Conservation (phyloP, 2,797 vertebrate genomes). For the Enteromius mattozi region DNA sequence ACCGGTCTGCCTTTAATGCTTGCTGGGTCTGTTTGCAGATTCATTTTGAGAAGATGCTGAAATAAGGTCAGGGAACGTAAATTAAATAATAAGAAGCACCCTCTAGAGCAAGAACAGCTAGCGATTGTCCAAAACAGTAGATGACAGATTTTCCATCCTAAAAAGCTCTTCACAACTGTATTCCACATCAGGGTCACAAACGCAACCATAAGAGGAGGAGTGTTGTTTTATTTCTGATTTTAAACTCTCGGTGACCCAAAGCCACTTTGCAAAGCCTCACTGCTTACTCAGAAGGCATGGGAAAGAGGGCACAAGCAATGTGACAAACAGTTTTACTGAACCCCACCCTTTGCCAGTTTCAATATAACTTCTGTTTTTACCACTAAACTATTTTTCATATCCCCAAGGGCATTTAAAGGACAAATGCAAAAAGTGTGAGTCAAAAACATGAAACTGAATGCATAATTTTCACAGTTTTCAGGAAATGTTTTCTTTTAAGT, state of each 20-base stretch:
- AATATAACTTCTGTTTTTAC: slow-evolving; percentile 47
- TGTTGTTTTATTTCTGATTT: slow-evolving; percentile 3
- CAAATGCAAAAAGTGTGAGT: not conserved
- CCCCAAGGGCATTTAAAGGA: slow-evolving; percentile 2
- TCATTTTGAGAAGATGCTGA: not conserved
- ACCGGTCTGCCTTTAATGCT: not conserved
- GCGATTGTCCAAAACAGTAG: not conserved
- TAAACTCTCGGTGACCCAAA: slow-evolving; percentile 33
- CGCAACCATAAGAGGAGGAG: not conserved
- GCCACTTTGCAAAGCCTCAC: slow-evolving; percentile 6
- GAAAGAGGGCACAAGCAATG: slow-evolving; percentile 24
- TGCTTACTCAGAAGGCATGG: slow-evolving; percentile 12
- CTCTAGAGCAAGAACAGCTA: not conserved
- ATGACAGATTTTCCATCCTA: not conserved
- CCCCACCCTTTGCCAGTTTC: slow-evolving; percentile 40
- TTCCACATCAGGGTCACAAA: not conserved
- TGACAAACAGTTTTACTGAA: slow-evolving; percentile 50
- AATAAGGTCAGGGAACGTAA: not conserved
- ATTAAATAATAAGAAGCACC: not conserved
- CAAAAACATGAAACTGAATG: slow-evolving; percentile 7
- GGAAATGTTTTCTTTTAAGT: not conserved
- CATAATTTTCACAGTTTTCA: not conserved
- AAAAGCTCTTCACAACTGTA: not conserved
- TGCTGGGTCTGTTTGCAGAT: slow-evolving; percentile 1
- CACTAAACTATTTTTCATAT: slow-evolving; percentile 51